A percentile compares a stretch with the other conserved stretches of the same genome.
Conservation (phyloP, 2,888 invertebrate species). For the Atrina japonica region DNA sequence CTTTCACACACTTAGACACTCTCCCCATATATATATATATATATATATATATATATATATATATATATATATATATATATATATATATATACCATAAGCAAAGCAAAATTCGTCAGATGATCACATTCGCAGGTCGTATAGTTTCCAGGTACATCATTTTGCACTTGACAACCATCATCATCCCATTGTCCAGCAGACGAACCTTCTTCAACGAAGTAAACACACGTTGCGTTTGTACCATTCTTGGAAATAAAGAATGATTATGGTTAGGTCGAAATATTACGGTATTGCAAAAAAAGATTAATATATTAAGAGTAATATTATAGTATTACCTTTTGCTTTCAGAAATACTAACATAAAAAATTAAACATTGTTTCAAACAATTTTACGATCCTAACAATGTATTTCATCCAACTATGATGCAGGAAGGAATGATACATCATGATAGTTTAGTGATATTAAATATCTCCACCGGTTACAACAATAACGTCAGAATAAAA, state of each 20-base stretch:
- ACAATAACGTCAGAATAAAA: too few relatives aligned
- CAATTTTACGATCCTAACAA: too few relatives aligned
- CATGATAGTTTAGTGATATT: too few relatives aligned
- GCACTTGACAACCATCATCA: conserved; percentile 59
- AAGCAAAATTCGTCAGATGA: conserved; percentile 76
- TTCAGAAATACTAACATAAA: too few relatives aligned
- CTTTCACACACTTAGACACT: too few relatives aligned
- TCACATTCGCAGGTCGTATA: conserved; percentile 68
- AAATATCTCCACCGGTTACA: too few relatives aligned
- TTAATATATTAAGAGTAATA: not conserved
- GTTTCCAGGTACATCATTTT: conserved; percentile 35
- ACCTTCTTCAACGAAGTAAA: conserved; percentile 95
- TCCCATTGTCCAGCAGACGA: conserved; percentile 81
- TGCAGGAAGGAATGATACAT: too few relatives aligned
- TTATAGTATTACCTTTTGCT: too few relatives aligned
- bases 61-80: not conserved
- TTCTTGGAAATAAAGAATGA: conserved; percentile 83
- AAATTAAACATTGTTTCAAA: too few relatives aligned
- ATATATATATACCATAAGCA: conserved; percentile 64
- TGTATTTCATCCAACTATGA: too few relatives aligned
- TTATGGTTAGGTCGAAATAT: not conserved
- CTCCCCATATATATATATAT: too few relatives aligned
- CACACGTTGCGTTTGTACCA: conserved; percentile 94
- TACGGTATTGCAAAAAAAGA: not conserved
- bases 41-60: too few relatives aligned